Conservation (phyloP, 2,113 vertebrate species). For the Capreolus pygargus region DNA sequence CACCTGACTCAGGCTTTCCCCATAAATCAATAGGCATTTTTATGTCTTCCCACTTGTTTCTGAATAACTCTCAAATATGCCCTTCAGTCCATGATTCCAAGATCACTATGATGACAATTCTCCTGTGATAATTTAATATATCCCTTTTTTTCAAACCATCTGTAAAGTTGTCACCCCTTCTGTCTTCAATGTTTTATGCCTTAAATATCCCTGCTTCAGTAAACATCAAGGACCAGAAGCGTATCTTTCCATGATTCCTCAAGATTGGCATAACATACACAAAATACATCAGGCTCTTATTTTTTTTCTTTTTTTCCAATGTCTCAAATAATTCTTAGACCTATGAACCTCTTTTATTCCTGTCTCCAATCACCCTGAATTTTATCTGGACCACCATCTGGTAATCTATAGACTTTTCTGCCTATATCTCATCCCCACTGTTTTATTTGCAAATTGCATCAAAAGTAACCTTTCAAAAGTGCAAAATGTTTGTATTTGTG, state of each 20-base stretch:
- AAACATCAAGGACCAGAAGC: neutral
- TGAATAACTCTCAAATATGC: neutral
- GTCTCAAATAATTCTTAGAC: neutral
- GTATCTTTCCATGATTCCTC: neutral
- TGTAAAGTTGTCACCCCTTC: neutral
- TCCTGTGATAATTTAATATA: neutral
- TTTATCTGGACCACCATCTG: neutral
- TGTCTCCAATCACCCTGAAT: neutral
- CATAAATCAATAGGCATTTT: neutral
- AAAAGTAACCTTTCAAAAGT: neutral
- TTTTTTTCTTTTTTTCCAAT: neutral
- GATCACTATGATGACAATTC: neutral
- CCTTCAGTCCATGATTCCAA: neutral
- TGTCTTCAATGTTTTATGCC: neutral
- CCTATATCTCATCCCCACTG: neutral
- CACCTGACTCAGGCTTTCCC: neutral
- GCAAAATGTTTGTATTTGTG: neutral
- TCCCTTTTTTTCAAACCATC: neutral
- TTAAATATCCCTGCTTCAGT: neutral
- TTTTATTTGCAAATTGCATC: neutral
- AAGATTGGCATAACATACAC: no score
- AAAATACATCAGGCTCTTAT: neutral
- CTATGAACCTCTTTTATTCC: accelerated
- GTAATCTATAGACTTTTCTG: neutral
- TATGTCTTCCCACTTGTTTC: neutral